A percentile compares a stretch with the other conserved stretches of the same genome.
These are phyloP conservation scores for Vultur gryphus DNA, from an alignment of 2,797 vertebrate species.

Conservation along the genomic window DNA sequence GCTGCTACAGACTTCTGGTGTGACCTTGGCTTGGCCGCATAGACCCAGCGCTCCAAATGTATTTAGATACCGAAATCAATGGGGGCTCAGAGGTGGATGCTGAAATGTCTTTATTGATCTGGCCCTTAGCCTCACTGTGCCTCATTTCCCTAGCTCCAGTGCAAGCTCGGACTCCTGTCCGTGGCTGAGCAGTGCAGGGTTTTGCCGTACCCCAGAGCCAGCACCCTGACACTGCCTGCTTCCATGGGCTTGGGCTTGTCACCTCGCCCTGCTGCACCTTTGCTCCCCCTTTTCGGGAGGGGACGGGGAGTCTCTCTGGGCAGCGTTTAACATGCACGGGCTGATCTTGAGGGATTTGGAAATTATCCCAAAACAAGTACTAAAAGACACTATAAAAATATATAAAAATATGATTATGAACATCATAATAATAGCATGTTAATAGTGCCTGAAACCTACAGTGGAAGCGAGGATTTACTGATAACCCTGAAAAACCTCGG, in stretches of 20 bases:
- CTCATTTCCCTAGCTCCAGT: neutral
- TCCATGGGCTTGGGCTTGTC: neutral
- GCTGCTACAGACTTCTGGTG: neutral
- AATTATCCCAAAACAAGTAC: neutral
- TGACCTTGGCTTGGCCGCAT: neutral
- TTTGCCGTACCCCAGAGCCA: neutral
- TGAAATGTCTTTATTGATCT: neutral
- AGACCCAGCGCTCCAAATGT: neutral
- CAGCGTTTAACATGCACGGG: fast-evolving
- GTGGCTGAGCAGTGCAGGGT: fast-evolving
- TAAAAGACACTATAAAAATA: neutral
- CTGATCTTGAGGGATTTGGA: neutral
- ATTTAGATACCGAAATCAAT: neutral
- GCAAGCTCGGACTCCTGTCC: neutral
- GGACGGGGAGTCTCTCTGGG: neutral
- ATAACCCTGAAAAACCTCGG: neutral
- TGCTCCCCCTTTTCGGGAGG: neutral
- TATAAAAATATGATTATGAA: neutral
- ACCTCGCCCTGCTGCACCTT: fast-evolving
- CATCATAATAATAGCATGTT: neutral
- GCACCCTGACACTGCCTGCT: neutral
- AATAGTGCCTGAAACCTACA: neutral
- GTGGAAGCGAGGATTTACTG: neutral
- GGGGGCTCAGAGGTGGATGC: neutral
- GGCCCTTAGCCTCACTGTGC: neutral